Evolutionary conservation across 2,888 invertebrate genomes (phyloP).

Genomic region (Apodemia hepburni): DNA sequence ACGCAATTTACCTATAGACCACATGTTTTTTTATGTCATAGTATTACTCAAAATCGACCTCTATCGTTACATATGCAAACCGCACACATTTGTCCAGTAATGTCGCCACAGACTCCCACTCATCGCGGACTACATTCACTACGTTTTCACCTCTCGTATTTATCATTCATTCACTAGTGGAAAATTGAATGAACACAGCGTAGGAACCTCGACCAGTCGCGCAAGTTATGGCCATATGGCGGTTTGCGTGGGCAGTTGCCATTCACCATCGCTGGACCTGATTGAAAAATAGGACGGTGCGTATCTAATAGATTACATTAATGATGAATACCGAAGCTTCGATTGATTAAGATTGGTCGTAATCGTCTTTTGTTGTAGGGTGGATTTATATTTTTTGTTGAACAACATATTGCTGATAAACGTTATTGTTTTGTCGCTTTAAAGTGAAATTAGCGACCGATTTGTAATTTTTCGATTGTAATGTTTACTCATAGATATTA

Average conservation of each 20-base stretch:
- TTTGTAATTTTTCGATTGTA: too few relatives aligned
- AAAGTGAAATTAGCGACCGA: too few relatives aligned
- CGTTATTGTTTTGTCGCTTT: too few relatives aligned
- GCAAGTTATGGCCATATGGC: slow-evolving; percentile 17
- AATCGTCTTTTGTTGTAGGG: not conserved
- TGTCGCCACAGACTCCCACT: not conserved
- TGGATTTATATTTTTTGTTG: too few relatives aligned
- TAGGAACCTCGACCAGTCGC: slow-evolving; percentile 4
- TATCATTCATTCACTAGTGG: slow-evolving; percentile 8
- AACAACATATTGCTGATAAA: too few relatives aligned
- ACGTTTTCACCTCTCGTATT: slow-evolving; percentile 12
- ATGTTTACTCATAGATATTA: too few relatives aligned
- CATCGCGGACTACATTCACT: not conserved
- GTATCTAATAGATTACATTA: slow-evolving; percentile 4
- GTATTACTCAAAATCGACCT: too few relatives aligned
- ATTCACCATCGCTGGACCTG: slow-evolving; percentile 15
- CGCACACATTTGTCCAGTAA: not conserved
- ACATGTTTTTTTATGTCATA: too few relatives aligned
- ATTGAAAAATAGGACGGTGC: slow-evolving; percentile 6
- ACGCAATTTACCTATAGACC: too few relatives aligned
- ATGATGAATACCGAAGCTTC: not conserved
- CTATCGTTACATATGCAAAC: not conserved
- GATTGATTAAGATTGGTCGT: not conserved
- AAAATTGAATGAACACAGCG: slow-evolving; percentile 14
- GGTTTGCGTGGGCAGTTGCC: slow-evolving; percentile 15